Conservation (phyloP, 2,797 vertebrate species). For the Sarcophilus harrisii region DNA sequence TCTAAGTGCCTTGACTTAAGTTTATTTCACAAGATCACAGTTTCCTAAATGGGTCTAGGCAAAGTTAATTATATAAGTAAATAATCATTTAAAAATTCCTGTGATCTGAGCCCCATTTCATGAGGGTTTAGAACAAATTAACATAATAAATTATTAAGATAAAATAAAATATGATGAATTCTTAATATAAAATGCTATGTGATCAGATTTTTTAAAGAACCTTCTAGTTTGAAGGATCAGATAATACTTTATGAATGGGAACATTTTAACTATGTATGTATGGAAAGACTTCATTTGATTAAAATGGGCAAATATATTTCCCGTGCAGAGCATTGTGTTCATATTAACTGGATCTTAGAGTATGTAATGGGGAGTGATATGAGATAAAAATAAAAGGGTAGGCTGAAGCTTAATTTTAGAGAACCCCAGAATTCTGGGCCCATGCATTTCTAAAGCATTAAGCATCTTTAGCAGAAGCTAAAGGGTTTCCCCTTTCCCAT, state of each 20-base stretch:
- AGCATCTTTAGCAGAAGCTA: not conserved
- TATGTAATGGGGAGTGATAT: not conserved
- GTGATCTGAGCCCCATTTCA: not conserved
- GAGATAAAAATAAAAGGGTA: not conserved
- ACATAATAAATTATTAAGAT: not conserved
- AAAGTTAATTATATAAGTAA: not conserved
- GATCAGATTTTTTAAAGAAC: not conserved
- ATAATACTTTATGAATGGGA: not conserved
- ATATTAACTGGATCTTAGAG: not conserved
- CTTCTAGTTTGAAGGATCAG: not conserved
- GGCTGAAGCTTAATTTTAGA: not conserved
- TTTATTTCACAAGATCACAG: not conserved
- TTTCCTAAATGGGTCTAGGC: not conserved
- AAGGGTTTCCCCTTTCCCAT: not conserved
- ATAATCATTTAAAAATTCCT: not conserved
- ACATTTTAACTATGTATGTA: not conserved
- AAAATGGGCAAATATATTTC: not conserved
- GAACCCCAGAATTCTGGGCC: not conserved
- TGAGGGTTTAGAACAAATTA: not conserved
- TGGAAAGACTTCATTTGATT: not conserved
- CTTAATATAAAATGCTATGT: not conserved
- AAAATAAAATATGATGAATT: not conserved
- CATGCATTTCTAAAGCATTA: conserved; percentile 9
- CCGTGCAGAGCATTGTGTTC: not conserved
- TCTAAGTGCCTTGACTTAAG: not conserved